Conservation (phyloP, 2,888 invertebrate species). For the Ctenicera cuprea region DNA sequence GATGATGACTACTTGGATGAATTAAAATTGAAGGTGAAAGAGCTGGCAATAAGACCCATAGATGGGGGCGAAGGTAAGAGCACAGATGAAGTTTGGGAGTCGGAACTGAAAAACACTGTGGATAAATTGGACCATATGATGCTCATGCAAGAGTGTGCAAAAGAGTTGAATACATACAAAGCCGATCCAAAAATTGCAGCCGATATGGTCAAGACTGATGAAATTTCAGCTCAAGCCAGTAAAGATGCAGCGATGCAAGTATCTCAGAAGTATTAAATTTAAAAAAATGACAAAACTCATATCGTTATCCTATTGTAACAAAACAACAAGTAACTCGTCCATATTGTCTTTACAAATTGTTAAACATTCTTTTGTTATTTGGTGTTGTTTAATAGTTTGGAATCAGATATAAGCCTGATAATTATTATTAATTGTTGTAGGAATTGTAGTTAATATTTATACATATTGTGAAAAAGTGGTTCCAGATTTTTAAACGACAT, state of each 20-base stretch:
- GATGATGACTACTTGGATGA: constrained; percentile 78
- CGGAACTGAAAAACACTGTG: constrained; percentile 83
- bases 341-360: constrained; percentile 3
- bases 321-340: constrained; percentile 28
- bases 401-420: constrained; percentile 2
- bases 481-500: constrained; percentile 20
- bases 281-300: constrained; percentile 22
- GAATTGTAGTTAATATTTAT: constrained; percentile 1
- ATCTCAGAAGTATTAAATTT: constrained; percentile 36
- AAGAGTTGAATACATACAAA: constrained; percentile 72
- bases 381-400: constrained; percentile 13
- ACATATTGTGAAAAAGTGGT: not conserved
- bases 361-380: constrained; percentile 16
- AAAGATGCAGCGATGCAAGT: constrained; percentile 5
- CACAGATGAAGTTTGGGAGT: constrained; percentile 83
- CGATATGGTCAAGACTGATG: constrained; percentile 32
- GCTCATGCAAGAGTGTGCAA: constrained; percentile 80
- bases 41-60: constrained; percentile 83
- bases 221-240: constrained; percentile 24
- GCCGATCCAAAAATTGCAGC: constrained; percentile 46
- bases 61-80: constrained; percentile 82
- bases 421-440: constrained; percentile 16
- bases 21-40: constrained; percentile 81
- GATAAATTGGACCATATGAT: constrained; percentile 84
- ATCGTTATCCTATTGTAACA: constrained; percentile 12